A percentile compares a stretch with the other conserved stretches of the same genome.
phyloP scores from a whole-genome alignment of 35 echinoderm and acorn worm species.

The Ptychodera flava region DNA sequence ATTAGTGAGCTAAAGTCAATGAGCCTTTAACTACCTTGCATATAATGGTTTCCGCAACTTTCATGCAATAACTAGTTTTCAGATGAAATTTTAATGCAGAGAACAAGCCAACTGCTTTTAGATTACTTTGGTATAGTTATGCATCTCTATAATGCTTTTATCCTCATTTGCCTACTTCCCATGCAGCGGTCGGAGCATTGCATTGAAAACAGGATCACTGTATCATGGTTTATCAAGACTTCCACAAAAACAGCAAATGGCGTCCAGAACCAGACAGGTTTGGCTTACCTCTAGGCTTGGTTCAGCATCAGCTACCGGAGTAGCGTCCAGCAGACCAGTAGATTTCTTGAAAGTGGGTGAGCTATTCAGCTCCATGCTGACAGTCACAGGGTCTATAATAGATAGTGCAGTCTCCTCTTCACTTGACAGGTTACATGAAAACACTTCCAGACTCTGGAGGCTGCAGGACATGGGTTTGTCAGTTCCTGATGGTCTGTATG shows the following conservation, averaged over 20 bases:
- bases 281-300: conserved; percentile 77
- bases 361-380: conserved; percentile 76
- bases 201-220: too few relatives aligned
- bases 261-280: too few relatives aligned
- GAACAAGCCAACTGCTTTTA: neutral
- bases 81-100: too few relatives aligned
- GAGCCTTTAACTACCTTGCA: too few relatives aligned
- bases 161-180: too few relatives aligned
- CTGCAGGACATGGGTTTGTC: conserved; percentile 81
- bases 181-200: too few relatives aligned
- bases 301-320: conserved; percentile 57
- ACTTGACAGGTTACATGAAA: conserved; percentile 78
- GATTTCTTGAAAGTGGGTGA: conserved; percentile 47
- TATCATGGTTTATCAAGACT: too few relatives aligned
- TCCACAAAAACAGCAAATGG: too few relatives aligned
- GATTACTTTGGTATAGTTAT: neutral
- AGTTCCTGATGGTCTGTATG: conserved; percentile 50
- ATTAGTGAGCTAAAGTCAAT: too few relatives aligned
- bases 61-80: too few relatives aligned
- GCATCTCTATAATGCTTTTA: too few relatives aligned
- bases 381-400: conserved; percentile 79
- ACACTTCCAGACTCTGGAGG: conserved; percentile 79
- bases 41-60: too few relatives aligned
- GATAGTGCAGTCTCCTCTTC: conserved; percentile 85
- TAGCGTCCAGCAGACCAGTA: conserved; percentile 58